phyloP scores from a whole-genome alignment of 2,113 vertebrate genomes.

The Herpetotheres cachinnans region DNA sequence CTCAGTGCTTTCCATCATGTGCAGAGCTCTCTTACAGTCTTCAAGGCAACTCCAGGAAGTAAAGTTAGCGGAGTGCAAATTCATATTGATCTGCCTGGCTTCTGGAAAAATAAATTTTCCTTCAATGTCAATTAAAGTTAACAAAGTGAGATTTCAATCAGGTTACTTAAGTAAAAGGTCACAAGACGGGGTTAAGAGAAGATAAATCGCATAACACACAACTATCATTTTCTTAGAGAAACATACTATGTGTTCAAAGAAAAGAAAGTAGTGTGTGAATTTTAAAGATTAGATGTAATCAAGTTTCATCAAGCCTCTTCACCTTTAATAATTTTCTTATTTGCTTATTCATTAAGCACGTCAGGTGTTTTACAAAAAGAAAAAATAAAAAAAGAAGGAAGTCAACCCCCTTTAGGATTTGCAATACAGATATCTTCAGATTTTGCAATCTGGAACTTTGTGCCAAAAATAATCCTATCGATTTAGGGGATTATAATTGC shows the following conservation, averaged over 20 bases:
- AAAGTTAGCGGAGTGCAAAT: constrained; percentile 42
- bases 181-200: neutral
- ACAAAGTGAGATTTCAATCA: constrained; percentile 41
- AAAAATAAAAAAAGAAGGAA: neutral
- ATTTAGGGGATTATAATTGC: constrained; percentile 39
- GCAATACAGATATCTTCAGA: neutral
- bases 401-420: neutral
- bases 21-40: neutral
- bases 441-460: neutral
- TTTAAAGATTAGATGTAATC: neutral
- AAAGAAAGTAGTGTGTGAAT: neutral
- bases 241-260: neutral
- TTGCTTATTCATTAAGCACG: neutral
- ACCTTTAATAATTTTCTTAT: neutral
- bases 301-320: neutral
- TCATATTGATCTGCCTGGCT: constrained; percentile 24
- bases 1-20: neutral
- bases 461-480: neutral
- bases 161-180: constrained; percentile 45
- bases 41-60: neutral
- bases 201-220: neutral
- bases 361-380: neutral
- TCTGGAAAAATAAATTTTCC: constrained; percentile 36
- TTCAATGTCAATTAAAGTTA: constrained; percentile 59
- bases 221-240: neutral